These are phyloP conservation scores for Plebejus argus DNA, from an alignment of 2,888 invertebrate species.

Conservation along the genomic window DNA sequence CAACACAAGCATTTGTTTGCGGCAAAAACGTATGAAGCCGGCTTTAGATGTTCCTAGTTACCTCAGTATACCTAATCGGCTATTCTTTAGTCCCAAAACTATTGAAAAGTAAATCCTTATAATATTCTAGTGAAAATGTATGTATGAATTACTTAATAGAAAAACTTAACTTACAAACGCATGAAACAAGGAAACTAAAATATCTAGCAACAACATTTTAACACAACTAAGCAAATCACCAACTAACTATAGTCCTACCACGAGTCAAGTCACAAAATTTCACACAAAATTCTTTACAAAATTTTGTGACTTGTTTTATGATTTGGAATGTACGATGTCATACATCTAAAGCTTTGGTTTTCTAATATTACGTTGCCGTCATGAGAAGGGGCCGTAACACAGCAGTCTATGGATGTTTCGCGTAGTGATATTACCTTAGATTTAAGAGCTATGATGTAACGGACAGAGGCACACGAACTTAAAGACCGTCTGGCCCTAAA, in stretches of 20 bases:
- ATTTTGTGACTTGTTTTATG: background rate
- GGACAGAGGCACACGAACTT: background rate
- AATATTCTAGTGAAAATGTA: background rate
- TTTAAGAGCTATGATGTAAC: background rate
- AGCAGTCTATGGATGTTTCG: background rate
- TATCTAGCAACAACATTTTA: background rate
- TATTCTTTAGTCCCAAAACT: conserved; percentile 13
- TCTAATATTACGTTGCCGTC: background rate
- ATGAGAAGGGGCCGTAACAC: background rate
- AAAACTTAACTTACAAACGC: background rate
- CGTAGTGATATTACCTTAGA: no score
- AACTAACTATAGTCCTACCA: background rate
- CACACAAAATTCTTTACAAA: background rate
- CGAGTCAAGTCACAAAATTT: background rate
- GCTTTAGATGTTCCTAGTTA: conserved; percentile 1
- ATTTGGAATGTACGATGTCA: conserved; percentile 38
- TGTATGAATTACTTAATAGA: background rate
- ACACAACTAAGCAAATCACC: conserved; percentile 12
- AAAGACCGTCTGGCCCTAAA: background rate
- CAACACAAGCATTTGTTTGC: background rate
- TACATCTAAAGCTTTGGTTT: conserved; percentile 38
- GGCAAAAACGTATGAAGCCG: background rate
- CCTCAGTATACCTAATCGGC: background rate
- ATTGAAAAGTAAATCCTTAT: background rate
- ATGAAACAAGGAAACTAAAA: background rate